Base-by-base conservation (phyloP, 1,140 invertebrate genomes). In the Hetaerina americana region DNA sequence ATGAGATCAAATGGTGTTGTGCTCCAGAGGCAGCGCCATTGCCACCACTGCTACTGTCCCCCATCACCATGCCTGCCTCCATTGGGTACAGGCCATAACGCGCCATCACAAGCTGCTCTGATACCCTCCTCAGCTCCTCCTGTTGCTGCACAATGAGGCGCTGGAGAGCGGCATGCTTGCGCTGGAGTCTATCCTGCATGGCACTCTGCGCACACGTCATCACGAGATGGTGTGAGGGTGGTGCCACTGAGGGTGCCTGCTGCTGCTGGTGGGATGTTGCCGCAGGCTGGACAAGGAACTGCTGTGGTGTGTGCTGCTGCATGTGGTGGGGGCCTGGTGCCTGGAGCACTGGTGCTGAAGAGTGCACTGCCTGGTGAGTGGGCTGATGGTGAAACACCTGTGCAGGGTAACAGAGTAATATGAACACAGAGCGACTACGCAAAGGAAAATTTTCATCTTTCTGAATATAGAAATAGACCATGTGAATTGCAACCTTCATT, bases 81-180 rank as follows among this genome's bases (percentile, higher is more conserved):
- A 70, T 12, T 27, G 27, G 71, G 22, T 92, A 79, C 22, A 92
- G 84, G 6, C 91, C 91, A 77, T 92, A 90, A 79, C 90, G 85
- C 0, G 92, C 90, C 76, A 94, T 87, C n/a, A 94, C 80, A 27
- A 95, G 81, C 77, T 94, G 92, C 77, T 95, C 92, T 25, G 91
- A 92, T 2, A 94, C 90, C 73, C 88, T 85, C 66, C 90, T 83
- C 73, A 95, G 78, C 79, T 95, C 92, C 77, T 94, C 92, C 77
- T 95, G 92, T 76, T 95, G 92, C 76, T 92, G 87, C 27, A 91
- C 86, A 72, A 95, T 94, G 74, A 92, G 84, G 76, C 92, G 89
- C 75, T 94, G 91, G 28, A 95, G 81, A 78, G 94, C 88, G 74
- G 92, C 91, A 75, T 94, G 92, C 75, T 94, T 94, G 1, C 88